phyloP scores from a whole-genome alignment of 23 tunicate species.

The Phallusia fumigata region DNA sequence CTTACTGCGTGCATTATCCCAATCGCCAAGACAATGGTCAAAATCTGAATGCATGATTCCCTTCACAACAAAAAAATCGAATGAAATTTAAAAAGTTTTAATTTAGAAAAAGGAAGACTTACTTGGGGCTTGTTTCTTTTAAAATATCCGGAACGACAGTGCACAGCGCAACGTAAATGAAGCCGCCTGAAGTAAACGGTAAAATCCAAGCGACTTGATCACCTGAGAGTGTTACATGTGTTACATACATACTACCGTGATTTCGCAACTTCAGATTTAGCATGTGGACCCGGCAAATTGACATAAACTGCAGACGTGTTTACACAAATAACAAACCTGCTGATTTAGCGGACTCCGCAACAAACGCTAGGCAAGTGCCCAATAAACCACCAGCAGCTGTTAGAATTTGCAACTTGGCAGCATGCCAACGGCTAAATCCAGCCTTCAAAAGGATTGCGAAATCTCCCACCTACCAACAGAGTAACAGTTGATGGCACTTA shows the following conservation, averaged over 20 bases:
- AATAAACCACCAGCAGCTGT: constrained; percentile 89
- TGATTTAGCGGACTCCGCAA: constrained; percentile 44
- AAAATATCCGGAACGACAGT: constrained; percentile 85
- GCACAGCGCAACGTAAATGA: constrained; percentile 85
- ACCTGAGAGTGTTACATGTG: constrained; percentile 15
- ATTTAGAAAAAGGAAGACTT: background rate
- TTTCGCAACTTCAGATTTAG: no score
- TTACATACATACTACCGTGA: background rate
- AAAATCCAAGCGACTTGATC: constrained; percentile 72
- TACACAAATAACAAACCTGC: constrained; percentile 33
- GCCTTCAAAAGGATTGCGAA: constrained; percentile 86
- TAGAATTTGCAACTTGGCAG: constrained; percentile 74
- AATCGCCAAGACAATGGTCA: constrained; percentile 31
- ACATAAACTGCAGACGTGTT: background rate
- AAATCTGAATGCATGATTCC: constrained; percentile 60
- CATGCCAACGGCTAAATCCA: constrained; percentile 74
- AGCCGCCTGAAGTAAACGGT: constrained; percentile 97
- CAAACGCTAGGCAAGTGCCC: constrained; percentile 56
- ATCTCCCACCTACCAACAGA: constrained; percentile 66
- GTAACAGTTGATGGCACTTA: no score
- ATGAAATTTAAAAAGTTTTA: background rate
- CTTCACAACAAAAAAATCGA: constrained; percentile 10
- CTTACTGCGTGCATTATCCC: constrained; percentile 65
- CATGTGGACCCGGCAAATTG: background rate
- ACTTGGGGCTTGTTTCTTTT: constrained; percentile 73